phyloP scores from a whole-genome alignment of 1,140 invertebrate genomes.

The Aporrectodea caliginosa region DNA sequence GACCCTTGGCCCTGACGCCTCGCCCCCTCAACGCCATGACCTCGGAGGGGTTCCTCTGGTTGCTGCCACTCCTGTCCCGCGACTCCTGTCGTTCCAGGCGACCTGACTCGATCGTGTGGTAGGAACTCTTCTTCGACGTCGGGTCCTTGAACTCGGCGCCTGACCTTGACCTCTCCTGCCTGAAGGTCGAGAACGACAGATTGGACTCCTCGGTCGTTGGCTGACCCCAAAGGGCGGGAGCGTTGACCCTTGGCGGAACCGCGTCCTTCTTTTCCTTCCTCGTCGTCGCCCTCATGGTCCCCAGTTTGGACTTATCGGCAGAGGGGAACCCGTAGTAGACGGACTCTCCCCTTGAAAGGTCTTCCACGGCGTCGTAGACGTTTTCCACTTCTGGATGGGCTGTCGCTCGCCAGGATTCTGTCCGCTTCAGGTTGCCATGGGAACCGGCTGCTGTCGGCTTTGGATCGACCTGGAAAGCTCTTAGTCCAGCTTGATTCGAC shows the following conservation, averaged over 20 bases:
- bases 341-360: background rate
- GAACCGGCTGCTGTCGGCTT: background rate
- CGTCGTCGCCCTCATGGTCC: background rate
- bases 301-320: background rate
- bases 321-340: background rate
- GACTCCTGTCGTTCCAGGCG: too few species aligned
- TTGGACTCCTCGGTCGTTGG: background rate
- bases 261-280: background rate
- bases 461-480: background rate
- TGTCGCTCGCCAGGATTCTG: background rate
- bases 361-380: background rate
- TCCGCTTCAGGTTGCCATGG: background rate
- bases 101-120: background rate
- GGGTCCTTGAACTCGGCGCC: background rate
- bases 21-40: background rate
- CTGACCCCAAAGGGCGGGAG: background rate
- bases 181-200: background rate
- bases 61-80: too few species aligned
- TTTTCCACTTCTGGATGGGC: background rate
- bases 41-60: too few species aligned
- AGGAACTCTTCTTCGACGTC: background rate
- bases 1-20: background rate
- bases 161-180: background rate
- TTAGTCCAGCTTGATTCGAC: too few species aligned
- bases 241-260: background rate